These are phyloP conservation scores for Trachemys scripta DNA, from an alignment of 2,113 vertebrate species.

Conservation along the genomic window DNA sequence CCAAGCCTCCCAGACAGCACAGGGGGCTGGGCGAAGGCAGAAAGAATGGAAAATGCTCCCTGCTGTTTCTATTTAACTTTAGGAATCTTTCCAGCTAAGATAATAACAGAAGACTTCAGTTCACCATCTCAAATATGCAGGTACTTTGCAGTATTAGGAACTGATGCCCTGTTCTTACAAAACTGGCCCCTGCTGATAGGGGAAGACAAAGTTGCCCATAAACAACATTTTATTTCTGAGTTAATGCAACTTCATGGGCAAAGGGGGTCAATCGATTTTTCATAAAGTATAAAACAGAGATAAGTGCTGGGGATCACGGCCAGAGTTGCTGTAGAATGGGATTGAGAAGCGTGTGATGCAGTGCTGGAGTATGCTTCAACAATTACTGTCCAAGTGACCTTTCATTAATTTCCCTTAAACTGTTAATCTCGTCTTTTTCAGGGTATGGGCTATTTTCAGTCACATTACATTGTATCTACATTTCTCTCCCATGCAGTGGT, in stretches of 20 bases:
- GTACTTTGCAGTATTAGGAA: constrained; percentile 74
- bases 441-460: constrained; percentile 69
- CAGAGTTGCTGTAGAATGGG: constrained; percentile 72
- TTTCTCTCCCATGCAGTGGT: constrained; percentile 40
- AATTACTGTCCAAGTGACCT: constrained; percentile 69
- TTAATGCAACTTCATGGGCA: constrained; percentile 62
- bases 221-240: constrained; percentile 72
- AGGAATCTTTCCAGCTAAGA: constrained; percentile 71
- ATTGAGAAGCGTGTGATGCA: constrained; percentile 67
- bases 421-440: constrained; percentile 70
- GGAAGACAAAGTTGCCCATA: constrained; percentile 70
- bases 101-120: constrained; percentile 71
- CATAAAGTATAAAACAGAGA: constrained; percentile 76
- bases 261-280: constrained; percentile 80
- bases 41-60: constrained; percentile 60
- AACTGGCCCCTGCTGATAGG: constrained; percentile 58
- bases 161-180: constrained; percentile 73
- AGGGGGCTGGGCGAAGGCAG: constrained; percentile 32
- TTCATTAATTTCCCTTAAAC: constrained; percentile 72
- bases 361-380: constrained; percentile 56
- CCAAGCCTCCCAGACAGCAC: not conserved
- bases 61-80: constrained; percentile 75
- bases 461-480: constrained; percentile 53
- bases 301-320: constrained; percentile 74
- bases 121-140: constrained; percentile 76